Conservation (phyloP, 2,888 invertebrate genomes). For the Desoria tigrina region DNA sequence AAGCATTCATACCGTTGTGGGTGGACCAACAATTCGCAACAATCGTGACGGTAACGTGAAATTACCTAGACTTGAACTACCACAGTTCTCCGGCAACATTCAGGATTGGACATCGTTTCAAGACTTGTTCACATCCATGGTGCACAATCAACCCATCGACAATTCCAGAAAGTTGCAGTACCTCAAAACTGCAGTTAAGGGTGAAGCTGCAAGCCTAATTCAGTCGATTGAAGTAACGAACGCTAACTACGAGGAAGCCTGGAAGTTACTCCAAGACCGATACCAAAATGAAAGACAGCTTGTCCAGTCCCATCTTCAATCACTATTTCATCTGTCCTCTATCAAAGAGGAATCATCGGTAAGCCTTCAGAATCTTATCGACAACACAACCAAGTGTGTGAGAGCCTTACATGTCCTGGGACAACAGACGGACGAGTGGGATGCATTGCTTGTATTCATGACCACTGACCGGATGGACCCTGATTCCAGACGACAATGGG, state of each 20-base stretch:
- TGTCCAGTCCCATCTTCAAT: background rate
- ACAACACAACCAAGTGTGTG: slow-evolving; percentile 9
- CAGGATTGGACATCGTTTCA: background rate
- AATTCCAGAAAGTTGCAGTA: slow-evolving; percentile 1
- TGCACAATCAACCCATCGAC: background rate
- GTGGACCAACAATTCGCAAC: background rate
- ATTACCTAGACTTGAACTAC: background rate
- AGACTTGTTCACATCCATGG: background rate
- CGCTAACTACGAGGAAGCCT: slow-evolving; percentile 1
- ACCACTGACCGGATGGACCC: background rate
- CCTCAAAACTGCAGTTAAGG: background rate
- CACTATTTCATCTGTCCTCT: background rate
- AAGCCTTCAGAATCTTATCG: background rate
- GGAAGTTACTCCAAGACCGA: slow-evolving; percentile 1
- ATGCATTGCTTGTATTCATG: slow-evolving; percentile 2
- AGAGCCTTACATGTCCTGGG: slow-evolving; percentile 2
- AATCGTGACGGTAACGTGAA: background rate
- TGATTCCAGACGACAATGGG: slow-evolving; percentile 14
- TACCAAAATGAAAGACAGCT: slow-evolving; percentile 12
- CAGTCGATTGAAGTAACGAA: background rate
- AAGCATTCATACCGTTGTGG: background rate
- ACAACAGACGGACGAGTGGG: slow-evolving; percentile 1
- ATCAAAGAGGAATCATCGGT: background rate
- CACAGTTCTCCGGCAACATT: background rate
- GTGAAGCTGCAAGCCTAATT: background rate